phyloP scores from a whole-genome alignment of 2,888 invertebrate genomes.

The Hermodice carunculata region DNA sequence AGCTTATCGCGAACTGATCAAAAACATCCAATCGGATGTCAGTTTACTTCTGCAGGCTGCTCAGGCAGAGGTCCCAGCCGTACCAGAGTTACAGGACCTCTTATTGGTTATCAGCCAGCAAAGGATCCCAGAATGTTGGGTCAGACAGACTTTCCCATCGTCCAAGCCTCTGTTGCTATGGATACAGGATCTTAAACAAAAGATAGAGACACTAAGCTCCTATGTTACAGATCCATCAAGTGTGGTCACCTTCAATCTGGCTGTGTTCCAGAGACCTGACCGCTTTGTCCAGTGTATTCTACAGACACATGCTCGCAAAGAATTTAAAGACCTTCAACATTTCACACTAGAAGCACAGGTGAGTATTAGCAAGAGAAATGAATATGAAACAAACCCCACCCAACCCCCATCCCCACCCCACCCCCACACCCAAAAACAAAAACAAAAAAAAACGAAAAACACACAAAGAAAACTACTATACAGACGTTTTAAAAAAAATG shows the following conservation, averaged over 20 bases:
- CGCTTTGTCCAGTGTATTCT: constrained; percentile 56
- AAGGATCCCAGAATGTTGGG: constrained; percentile 54
- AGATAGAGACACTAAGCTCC: constrained; percentile 25
- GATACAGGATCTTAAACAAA: constrained; percentile 46
- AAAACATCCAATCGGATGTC: constrained; percentile 8
- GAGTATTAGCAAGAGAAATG: constrained; percentile 21
- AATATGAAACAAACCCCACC: too few relatives aligned
- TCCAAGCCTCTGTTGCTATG: constrained; percentile 47
- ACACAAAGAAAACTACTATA: too few relatives aligned
- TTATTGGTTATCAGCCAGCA: constrained; percentile 46
- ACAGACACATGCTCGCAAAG: constrained; percentile 55
- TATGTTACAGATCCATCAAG: constrained; percentile 33
- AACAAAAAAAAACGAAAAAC: too few relatives aligned
- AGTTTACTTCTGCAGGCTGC: constrained; percentile 3
- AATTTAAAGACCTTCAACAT: constrained; percentile 57
- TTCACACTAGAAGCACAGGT: constrained; percentile 58
- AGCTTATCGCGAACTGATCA: constrained; percentile 30
- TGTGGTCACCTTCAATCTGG: constrained; percentile 45
- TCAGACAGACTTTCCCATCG: constrained; percentile 50
- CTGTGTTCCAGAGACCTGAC: constrained; percentile 59
- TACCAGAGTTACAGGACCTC: background rate
- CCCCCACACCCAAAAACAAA: too few relatives aligned
- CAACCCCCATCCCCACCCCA: too few relatives aligned
- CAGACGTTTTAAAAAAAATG: too few relatives aligned
- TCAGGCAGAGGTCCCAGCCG: constrained; percentile 2